phyloP scores from a whole-genome alignment of 2,888 invertebrate species.

The Drosophila rellima region DNA sequence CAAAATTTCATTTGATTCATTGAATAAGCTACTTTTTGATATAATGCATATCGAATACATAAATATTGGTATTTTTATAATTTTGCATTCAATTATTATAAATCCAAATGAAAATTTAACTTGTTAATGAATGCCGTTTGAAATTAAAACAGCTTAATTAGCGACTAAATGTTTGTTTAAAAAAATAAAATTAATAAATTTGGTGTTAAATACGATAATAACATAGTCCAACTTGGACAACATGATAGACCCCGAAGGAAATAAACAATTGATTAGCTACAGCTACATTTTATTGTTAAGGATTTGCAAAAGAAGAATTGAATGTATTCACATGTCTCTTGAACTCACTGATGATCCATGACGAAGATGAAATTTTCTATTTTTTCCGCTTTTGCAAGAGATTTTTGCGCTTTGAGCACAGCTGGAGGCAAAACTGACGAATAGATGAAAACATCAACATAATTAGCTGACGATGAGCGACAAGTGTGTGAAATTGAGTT shows the following conservation, averaged over 20 bases:
- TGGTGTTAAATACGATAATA: background rate
- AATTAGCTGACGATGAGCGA: slow-evolving; percentile 62
- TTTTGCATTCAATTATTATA: slow-evolving; percentile 6
- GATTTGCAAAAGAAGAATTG: slow-evolving; percentile 19
- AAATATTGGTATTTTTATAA: slow-evolving; percentile 12
- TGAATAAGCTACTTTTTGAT: slow-evolving; percentile 32
- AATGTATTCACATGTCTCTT: slow-evolving; percentile 7
- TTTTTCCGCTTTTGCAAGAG: slow-evolving; percentile 38
- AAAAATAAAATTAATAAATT: background rate
- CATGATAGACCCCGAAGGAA: background rate
- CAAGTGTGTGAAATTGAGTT: slow-evolving; percentile 78
- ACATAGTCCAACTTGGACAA: background rate
- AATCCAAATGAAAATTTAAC: background rate
- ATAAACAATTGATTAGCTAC: slow-evolving; percentile 13
- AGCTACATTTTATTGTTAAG: slow-evolving; percentile 24
- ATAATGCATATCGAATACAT: slow-evolving; percentile 28
- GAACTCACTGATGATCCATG: slow-evolving; percentile 47
- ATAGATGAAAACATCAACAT: slow-evolving; percentile 62
- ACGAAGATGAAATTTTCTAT: slow-evolving; percentile 41
- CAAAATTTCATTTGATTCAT: slow-evolving; percentile 35
- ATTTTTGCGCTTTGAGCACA: slow-evolving; percentile 48
- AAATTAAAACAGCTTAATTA: slow-evolving; percentile 4
- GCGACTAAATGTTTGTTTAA: background rate
- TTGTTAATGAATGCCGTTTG: slow-evolving; percentile 18
- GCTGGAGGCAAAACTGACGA: slow-evolving; percentile 24